Percentiles rank a stretch among this genome's conserved stretches.
Evolutionary conservation across 2,797 vertebrate species (phyloP).

Genomic region (Ataeniobius toweri): DNA sequence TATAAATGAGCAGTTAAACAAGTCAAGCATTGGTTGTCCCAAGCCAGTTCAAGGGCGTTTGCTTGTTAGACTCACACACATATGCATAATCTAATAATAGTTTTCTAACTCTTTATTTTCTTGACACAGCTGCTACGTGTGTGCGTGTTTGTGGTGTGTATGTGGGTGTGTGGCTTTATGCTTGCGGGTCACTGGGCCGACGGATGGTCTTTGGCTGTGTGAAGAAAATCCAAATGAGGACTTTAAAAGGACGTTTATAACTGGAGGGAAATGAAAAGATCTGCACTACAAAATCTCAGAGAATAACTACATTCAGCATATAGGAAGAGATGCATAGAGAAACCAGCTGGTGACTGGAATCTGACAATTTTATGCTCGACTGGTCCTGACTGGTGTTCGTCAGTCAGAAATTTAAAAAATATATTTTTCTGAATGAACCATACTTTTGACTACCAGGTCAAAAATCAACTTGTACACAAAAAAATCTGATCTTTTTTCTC

Average conservation of each 20-base stretch:
- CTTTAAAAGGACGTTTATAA: constrained; percentile 73
- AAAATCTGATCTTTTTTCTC: not conserved
- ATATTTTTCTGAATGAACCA: too few relatives aligned
- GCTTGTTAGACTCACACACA: constrained; percentile 40
- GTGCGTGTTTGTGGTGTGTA: constrained; percentile 17
- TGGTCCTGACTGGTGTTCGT: not conserved
- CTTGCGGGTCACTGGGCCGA: constrained; percentile 51
- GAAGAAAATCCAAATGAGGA: constrained; percentile 57
- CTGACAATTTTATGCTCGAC: not conserved
- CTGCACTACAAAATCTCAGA: constrained; percentile 55
- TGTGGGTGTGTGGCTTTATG: constrained; percentile 21
- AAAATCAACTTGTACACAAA: not conserved
- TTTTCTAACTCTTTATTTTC: constrained; percentile 32
- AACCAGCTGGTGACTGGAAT: not conserved
- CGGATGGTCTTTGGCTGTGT: constrained; percentile 41
- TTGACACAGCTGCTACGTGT: constrained; percentile 23
- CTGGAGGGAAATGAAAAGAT: constrained; percentile 62
- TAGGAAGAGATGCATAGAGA: constrained; percentile 28
- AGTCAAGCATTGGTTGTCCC: constrained; percentile 71
- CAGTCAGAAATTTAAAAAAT: not conserved
- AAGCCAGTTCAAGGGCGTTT: constrained; percentile 71
- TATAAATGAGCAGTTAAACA: constrained; percentile 77
- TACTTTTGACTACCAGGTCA: not conserved
- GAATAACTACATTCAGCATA: constrained; percentile 36
- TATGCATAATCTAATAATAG: constrained; percentile 21